Evolutionary conservation across 2,113 vertebrate species (phyloP), one percentile per base, ranked within the genome.

Genomic region (Vanacampus margaritifer): DNA sequence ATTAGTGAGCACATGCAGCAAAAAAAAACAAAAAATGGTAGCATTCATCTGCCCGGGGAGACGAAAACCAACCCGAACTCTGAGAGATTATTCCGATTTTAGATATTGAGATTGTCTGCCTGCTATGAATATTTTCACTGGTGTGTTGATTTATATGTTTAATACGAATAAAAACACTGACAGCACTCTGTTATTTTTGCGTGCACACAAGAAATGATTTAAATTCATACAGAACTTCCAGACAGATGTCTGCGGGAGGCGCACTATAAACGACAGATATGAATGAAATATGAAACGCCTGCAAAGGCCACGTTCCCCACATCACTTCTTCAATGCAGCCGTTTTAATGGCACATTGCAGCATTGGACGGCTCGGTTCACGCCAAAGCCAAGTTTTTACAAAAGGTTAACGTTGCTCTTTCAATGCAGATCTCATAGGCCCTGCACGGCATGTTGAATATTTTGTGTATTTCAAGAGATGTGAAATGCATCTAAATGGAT

Each of bases 1-100:
- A 83, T 85, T 86, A 87, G 87, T 86, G 84, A 88, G 84, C 81
- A 79, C 84, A 81, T 73, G 84, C 78, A 86, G 81, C 59, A 65
- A 87, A 75, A 70, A 72, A 46, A 17, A 46, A 45, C 0, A 41
- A 78, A 81, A 81, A 71, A 80, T 71, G 76, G 66, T 65, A 16
- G 71, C 66, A 69, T 73, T 82, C 79, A 80, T 86, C 71, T 79
- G 57, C 78, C 39, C 53, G 61, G 77, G 67, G 68, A 83, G 75
- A 79, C 48, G 32, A 78, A 76, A 73, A 71, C 41, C 64, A 73
- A 75, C 59, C 43, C 39, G 69, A 81, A 79, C 80, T 71, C 71
- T 63, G 26, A 66, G 53, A 68, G 50, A 64, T 79, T 45, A 61
- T 46, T 16, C 62, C 28, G 45, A 62, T 78, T 72, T 72, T 21